Conservation (phyloP, 2,113 vertebrate genomes). For the Pterocles orientalis region DNA sequence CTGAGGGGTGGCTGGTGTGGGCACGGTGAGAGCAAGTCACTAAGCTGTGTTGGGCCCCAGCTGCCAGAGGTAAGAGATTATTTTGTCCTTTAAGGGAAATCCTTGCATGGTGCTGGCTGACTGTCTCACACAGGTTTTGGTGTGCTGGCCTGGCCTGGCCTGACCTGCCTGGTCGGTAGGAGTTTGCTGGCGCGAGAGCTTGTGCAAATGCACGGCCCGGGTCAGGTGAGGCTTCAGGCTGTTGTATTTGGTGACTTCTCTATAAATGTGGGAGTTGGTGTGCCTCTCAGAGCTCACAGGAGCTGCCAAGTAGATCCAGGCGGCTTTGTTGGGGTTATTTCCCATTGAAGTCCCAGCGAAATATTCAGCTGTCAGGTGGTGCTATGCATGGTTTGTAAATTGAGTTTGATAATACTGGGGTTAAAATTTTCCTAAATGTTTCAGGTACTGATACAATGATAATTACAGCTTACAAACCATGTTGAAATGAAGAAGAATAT, state of each 20-base stretch:
- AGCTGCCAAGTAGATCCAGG: not conserved
- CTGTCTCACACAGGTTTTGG: not conserved
- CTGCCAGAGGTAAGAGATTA: not conserved
- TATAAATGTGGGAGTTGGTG: not conserved
- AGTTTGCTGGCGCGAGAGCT: not conserved
- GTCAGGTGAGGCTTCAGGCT: not conserved
- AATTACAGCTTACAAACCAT: not conserved
- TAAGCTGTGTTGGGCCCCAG: not conserved
- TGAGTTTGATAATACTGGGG: not conserved
- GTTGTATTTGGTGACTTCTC: rapidly evolving
- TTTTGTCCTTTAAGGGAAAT: not conserved
- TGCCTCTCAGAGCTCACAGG: not conserved
- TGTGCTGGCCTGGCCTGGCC: not conserved
- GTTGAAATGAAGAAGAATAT: not conserved
- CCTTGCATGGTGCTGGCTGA: not conserved
- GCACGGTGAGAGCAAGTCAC: not conserved
- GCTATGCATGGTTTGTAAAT: not conserved
- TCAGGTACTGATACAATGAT: not conserved
- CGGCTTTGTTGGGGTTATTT: not conserved
- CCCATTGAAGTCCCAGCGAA: not conserved
- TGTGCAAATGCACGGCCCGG: not conserved
- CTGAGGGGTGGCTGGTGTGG: not conserved
- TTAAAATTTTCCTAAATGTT: not conserved
- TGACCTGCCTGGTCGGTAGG: not conserved
- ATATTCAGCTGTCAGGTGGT: not conserved